These are phyloP conservation scores for Drosophila sproati DNA, from an alignment of 1,140 invertebrate species.

Conservation along the genomic window DNA sequence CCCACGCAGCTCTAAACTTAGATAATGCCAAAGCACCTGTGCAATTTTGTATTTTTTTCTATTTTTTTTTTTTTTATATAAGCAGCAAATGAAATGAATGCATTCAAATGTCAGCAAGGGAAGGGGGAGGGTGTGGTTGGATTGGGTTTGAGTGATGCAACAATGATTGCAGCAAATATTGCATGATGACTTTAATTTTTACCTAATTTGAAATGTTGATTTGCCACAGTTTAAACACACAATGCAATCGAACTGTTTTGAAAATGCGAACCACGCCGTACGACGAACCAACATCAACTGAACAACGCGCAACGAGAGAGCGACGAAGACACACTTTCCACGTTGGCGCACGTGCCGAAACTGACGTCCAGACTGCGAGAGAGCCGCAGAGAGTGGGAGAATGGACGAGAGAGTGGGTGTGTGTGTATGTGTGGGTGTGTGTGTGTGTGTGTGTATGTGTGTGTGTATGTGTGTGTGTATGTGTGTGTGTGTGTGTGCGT, in stretches of 20 bases:
- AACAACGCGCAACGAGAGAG: constrained; percentile 32
- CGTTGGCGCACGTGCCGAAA: constrained; percentile 49
- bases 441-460: no score
- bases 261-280: constrained; percentile 66
- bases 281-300: constrained; percentile 73
- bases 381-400: background rate
- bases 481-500: background rate
- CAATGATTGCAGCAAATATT: background rate
- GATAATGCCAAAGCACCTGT: constrained; percentile 11
- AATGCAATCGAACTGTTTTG: constrained; percentile 21
- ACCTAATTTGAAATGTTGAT: constrained; percentile 32
- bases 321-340: constrained; percentile 20
- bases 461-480: background rate
- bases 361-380: constrained; percentile 40
- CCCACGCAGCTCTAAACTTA: constrained; percentile 1
- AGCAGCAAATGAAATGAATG: constrained; percentile 4
- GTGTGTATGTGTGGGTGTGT: constrained; percentile 23
- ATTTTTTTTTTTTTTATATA: constrained; percentile 17
- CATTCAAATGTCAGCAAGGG: no score
- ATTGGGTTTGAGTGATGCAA: background rate
- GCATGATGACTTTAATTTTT: constrained; percentile 9
- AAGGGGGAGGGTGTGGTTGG: background rate
- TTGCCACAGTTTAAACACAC: constrained; percentile 16
- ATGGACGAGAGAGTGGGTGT: background rate
- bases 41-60: background rate